Percentiles rank a stretch among this genome's conserved stretches.
Evolutionary conservation across 2,888 invertebrate species (phyloP).

Genomic region (Cyclophora albipunctata): DNA sequence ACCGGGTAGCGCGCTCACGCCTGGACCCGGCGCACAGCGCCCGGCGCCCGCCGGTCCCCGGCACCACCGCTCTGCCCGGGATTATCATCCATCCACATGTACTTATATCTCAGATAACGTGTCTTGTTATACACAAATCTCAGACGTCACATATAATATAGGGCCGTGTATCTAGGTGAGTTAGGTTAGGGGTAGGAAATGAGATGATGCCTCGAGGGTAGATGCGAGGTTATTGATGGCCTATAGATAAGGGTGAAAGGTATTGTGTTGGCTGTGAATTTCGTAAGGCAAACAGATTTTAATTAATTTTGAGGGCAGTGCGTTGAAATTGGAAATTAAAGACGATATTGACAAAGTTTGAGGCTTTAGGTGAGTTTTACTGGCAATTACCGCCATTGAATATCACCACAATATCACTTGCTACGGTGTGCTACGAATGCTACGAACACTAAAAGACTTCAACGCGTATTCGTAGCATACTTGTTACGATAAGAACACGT

Average conservation of each 20-base stretch:
- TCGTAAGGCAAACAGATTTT: constrained; percentile 24
- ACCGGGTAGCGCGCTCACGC: not conserved
- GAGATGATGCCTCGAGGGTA: constrained; percentile 3
- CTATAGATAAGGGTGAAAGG: constrained; percentile 7
- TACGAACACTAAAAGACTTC: constrained; percentile 15
- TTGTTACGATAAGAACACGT: not conserved
- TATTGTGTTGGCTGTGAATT: constrained; percentile 15
- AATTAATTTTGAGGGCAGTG: constrained; percentile 23
- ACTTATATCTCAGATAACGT: not conserved
- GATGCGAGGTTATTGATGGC: constrained; percentile 6
- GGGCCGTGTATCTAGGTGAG: constrained; percentile 1
- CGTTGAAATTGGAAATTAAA: constrained; percentile 20
- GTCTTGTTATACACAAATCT: constrained; percentile 2
- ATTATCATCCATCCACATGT: not conserved
- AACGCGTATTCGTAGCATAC: constrained; percentile 1
- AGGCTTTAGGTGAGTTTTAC: constrained; percentile 8
- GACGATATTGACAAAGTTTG: constrained; percentile 26
- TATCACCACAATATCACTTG: constrained; percentile 12
- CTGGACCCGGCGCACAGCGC: not conserved
- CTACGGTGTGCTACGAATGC: constrained; percentile 20
- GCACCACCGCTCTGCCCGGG: not conserved
- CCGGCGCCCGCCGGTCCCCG: not conserved
- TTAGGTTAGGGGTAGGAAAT: constrained; percentile 8
- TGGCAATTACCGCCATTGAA: constrained; percentile 9
- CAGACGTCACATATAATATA: constrained; percentile 2